phyloP scores from a whole-genome alignment of 2,113 vertebrate genomes.

The Brachirus orientalis region DNA sequence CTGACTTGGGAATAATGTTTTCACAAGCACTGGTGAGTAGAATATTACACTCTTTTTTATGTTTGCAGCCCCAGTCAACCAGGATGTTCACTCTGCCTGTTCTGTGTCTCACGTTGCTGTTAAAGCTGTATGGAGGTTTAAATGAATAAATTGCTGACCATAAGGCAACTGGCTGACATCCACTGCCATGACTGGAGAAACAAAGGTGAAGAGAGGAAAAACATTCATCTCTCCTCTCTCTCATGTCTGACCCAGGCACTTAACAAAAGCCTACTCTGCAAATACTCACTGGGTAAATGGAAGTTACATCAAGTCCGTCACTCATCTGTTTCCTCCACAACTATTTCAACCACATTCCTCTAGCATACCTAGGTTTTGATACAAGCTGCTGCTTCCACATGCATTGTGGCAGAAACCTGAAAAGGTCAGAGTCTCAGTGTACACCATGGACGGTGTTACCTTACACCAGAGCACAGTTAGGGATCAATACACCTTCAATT shows the following conservation, averaged over 20 bases:
- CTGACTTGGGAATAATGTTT: conserved; percentile 29
- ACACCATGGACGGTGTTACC: neutral
- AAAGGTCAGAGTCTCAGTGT: conserved; percentile 25
- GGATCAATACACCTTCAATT: conserved; percentile 46
- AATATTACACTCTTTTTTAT: conserved; percentile 10
- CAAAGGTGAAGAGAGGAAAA: neutral
- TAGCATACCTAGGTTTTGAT: neutral
- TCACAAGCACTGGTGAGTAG: neutral
- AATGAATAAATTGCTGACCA: conserved; percentile 16
- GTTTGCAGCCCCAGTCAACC: neutral
- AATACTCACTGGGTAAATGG: conserved; percentile 13
- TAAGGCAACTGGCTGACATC: neutral
- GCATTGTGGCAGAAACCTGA: conserved; percentile 5
- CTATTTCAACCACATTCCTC: too few relatives aligned
- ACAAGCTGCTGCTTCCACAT: neutral
- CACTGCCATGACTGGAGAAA: conserved; percentile 7
- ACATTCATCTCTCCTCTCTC: neutral
- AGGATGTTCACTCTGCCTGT: neutral
- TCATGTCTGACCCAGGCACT: conserved; percentile 3
- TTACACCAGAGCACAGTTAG: conserved; percentile 14
- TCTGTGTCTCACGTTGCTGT: neutral
- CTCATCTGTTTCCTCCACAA: conserved; percentile 6
- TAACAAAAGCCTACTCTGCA: conserved; percentile 23
- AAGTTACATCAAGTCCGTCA: conserved; percentile 29
- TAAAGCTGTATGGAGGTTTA: neutral